Percentiles rank a stretch among this genome's conserved stretches.
Evolutionary conservation across 35 echinoderm and acorn worm genomes (phyloP).

Genomic region (Patiria miniata): DNA sequence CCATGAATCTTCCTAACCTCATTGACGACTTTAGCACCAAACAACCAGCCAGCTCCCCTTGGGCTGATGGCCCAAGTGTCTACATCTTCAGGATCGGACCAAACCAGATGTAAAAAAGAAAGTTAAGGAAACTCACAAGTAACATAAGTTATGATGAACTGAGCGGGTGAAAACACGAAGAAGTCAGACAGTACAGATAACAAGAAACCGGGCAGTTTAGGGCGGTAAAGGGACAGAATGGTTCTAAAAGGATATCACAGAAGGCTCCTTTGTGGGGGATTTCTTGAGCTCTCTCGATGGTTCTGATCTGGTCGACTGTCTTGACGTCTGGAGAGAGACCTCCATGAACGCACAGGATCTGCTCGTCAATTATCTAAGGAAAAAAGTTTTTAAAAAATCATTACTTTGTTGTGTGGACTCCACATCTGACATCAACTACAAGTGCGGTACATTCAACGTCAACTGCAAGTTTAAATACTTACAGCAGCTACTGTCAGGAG

Average conservation of each 20-base stretch:
- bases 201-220: neutral
- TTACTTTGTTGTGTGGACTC: neutral
- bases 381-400: neutral
- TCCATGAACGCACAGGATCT: conserved; percentile 96
- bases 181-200: neutral
- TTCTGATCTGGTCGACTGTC: conserved; percentile 94
- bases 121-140: conserved; percentile 7
- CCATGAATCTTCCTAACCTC: conserved; percentile 53
- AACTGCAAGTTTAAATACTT: conserved; percentile 51
- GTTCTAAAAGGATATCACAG: conserved; percentile 93
- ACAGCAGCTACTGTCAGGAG: conserved; percentile 96
- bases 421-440: neutral
- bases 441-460: neutral
- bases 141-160: neutral
- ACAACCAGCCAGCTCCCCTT: conserved; percentile 97
- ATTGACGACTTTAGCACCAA: conserved; percentile 96
- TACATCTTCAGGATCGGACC: conserved; percentile 98
- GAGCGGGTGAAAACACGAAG: too few species aligned
- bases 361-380: conserved; percentile 92
- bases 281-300: conserved; percentile 95
- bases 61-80: conserved; percentile 99
- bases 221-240: neutral
- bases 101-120: conserved; percentile 82
- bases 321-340: conserved; percentile 97
- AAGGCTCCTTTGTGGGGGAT: conserved; percentile 99